phyloP scores from a whole-genome alignment of 2,797 vertebrate species.

The Sebastes minor region DNA sequence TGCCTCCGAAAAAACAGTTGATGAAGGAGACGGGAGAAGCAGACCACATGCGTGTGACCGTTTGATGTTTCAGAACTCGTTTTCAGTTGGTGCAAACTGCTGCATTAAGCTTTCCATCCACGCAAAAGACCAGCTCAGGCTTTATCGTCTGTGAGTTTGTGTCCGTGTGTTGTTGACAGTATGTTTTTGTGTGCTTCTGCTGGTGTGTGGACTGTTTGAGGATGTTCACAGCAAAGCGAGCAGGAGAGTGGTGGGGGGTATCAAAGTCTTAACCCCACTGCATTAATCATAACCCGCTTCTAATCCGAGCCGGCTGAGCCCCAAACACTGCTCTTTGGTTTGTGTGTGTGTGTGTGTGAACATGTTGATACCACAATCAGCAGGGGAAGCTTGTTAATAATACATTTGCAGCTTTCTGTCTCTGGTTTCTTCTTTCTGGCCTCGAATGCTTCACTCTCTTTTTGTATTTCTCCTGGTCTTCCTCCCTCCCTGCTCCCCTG shows the following conservation, averaged over 20 bases:
- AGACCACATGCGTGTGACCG: conserved; percentile 22
- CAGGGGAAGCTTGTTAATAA: conserved; percentile 73
- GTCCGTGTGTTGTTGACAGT: conserved; percentile 1
- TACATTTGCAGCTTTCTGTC: conserved; percentile 61
- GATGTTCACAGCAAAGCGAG: conserved; percentile 49
- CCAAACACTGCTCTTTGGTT: conserved; percentile 60
- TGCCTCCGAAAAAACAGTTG: conserved; percentile 32
- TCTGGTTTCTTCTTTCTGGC: conserved; percentile 23
- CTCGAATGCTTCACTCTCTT: conserved; percentile 22
- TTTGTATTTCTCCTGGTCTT: conserved; percentile 2
- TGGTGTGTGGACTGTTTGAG: conserved; percentile 33
- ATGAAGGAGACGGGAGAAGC: conserved; percentile 28
- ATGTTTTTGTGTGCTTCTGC: conserved; percentile 25
- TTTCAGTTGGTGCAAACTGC: conserved; percentile 18
- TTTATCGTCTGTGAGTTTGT: conserved; percentile 34
- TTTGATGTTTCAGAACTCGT: conserved; percentile 51
- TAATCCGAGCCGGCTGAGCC: conserved; percentile 77
- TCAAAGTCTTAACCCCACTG: conserved; percentile 83
- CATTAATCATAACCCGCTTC: conserved; percentile 83
- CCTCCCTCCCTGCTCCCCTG: background rate
- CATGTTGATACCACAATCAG: conserved; percentile 59
- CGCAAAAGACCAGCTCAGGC: background rate
- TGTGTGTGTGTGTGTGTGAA: background rate
- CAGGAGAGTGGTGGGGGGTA: conserved; percentile 61
- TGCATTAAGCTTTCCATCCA: conserved; percentile 24